Evolutionary conservation across 1,140 invertebrate species (phyloP).

Genomic region (Papilio polyxenes): DNA sequence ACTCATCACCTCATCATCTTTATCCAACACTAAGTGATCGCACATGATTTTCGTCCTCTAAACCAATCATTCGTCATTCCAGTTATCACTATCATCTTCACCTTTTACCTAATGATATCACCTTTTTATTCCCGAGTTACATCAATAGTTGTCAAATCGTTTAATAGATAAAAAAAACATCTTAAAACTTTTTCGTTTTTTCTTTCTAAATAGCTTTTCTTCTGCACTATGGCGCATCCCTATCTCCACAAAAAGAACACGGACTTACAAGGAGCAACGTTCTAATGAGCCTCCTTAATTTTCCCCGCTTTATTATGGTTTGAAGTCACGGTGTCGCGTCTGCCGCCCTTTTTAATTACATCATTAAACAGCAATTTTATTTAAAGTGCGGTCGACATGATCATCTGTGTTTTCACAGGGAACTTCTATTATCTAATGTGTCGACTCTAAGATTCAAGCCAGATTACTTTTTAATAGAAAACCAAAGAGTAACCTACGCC

Average conservation of each 20-base stretch:
- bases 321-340: constrained; percentile 2
- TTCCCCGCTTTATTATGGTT: constrained; percentile 4
- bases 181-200: background rate
- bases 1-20: background rate
- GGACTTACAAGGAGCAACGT: background rate
- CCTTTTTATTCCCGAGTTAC: too few species aligned
- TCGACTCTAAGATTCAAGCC: too few species aligned
- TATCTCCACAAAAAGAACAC: background rate
- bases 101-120: too few species aligned
- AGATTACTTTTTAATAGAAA: too few species aligned
- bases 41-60: too few species aligned
- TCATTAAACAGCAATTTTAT: background rate
- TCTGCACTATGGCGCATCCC: background rate
- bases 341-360: background rate
- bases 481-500: too few species aligned
- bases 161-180: background rate
- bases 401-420: too few species aligned
- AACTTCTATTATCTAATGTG: too few species aligned
- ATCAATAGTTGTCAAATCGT: background rate
- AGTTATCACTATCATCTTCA: too few species aligned
- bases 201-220: background rate
- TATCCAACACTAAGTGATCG: too few species aligned
- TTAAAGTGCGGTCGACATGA: background rate
- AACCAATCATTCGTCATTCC: too few species aligned
- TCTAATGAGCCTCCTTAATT: background rate